Evolutionary conservation across 2,797 vertebrate species (phyloP).

Genomic region (Tragopan temminckii): DNA sequence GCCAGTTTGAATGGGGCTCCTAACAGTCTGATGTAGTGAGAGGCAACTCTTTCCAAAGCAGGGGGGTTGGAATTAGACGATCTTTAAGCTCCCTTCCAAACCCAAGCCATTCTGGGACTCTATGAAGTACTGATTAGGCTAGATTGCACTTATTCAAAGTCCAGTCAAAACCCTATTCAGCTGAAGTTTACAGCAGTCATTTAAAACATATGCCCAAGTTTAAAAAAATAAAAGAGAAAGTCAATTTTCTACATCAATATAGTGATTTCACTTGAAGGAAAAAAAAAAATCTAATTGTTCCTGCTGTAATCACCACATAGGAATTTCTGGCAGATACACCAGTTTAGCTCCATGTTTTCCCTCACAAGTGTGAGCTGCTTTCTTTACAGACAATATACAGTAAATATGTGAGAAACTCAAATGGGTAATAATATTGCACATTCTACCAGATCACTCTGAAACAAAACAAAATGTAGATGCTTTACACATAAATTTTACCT

Average conservation of each 20-base stretch:
- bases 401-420: not conserved
- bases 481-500: not conserved
- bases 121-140: not conserved
- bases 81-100: too few relatives aligned
- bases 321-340: not conserved
- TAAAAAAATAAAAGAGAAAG: not conserved
- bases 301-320: not conserved
- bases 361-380: not conserved
- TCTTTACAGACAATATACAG: not conserved
- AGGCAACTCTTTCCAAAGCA: too few relatives aligned
- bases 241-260: not conserved
- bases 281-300: not conserved
- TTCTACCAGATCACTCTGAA: not conserved
- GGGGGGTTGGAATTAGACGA: too few relatives aligned
- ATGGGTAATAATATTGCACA: not conserved
- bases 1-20: too few relatives aligned
- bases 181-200: not conserved
- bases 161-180: not conserved
- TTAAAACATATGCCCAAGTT: not conserved
- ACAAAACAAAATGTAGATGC: not conserved
- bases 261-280: not conserved
- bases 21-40: too few relatives aligned
- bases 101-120: too few relatives aligned
- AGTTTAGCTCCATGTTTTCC: not conserved
- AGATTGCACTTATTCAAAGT: not conserved